Evolutionary conservation across 2,888 invertebrate species (phyloP).

Genomic region (Ryuthela nishihirai): DNA sequence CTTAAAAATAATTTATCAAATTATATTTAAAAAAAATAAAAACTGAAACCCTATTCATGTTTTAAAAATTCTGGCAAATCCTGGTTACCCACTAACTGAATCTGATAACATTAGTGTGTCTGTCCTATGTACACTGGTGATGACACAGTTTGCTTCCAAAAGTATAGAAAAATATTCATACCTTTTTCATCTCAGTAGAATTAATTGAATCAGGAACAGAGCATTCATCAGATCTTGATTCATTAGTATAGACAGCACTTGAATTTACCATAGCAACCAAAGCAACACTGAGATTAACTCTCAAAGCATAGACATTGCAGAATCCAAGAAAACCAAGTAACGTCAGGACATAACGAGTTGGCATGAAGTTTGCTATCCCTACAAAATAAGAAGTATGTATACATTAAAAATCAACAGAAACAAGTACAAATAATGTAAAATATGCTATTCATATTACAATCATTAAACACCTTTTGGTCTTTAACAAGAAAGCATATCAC

Average conservation of each 20-base stretch:
- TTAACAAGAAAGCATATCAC: too few species aligned
- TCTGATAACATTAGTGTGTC: too few species aligned
- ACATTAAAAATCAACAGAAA: background rate
- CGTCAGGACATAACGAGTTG: slow-evolving; percentile 65
- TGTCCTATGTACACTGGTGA: too few species aligned
- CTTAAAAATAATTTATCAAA: too few species aligned
- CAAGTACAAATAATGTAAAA: background rate
- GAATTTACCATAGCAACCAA: slow-evolving; percentile 91
- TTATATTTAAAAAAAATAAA: too few species aligned
- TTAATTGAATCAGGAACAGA: background rate
- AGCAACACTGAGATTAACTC: slow-evolving; percentile 86
- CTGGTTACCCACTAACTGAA: too few species aligned
- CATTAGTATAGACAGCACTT: slow-evolving; percentile 55
- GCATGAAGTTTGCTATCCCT: slow-evolving; percentile 14
- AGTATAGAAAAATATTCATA: too few species aligned
- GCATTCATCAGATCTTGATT: slow-evolving; percentile 18
- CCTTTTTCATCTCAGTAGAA: too few species aligned
- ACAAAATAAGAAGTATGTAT: background rate
- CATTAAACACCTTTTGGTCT: background rate
- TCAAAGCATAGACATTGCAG: slow-evolving; percentile 83
- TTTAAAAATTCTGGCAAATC: too few species aligned
- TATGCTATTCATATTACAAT: background rate
- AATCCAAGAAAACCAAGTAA: slow-evolving; percentile 83
- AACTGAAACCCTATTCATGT: too few species aligned
- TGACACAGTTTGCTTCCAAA: too few species aligned